phyloP scores from a whole-genome alignment of 2,888 invertebrate species.

The Gnatocerus cornutus region DNA sequence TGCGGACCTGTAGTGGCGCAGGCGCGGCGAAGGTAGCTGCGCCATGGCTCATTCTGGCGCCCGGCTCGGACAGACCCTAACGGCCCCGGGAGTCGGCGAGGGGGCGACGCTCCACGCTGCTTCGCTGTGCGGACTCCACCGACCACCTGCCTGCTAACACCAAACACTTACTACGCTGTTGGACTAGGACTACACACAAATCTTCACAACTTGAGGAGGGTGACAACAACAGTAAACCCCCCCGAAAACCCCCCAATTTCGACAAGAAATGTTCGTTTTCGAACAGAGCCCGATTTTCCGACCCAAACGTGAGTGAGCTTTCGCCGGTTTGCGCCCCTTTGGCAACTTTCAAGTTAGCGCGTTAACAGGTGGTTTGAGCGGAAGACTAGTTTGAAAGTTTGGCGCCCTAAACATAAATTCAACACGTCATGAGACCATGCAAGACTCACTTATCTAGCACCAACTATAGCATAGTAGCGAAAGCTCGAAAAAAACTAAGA shows the following conservation, averaged over 20 bases:
- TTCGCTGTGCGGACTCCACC: conserved; percentile 59
- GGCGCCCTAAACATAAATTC: conserved; percentile 41
- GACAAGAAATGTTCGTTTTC: no score
- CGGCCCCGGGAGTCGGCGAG: conserved; percentile 60
- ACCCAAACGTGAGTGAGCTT: no score
- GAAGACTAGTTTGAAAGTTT: conserved; percentile 47
- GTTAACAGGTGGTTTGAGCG: conserved; percentile 49
- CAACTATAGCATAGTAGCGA: conserved; percentile 61
- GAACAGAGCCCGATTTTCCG: no score
- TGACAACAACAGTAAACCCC: neutral
- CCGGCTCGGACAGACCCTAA: conserved; percentile 45
- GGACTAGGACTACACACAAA: conserved; percentile 39
- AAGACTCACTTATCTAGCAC: conserved; percentile 56
- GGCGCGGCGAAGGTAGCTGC: conserved; percentile 71
- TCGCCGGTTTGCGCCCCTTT: no score
- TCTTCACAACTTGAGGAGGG: neutral
- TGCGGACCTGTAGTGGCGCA: conserved; percentile 72
- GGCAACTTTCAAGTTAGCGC: no score
- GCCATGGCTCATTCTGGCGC: conserved; percentile 71
- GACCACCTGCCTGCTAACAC: conserved; percentile 62
- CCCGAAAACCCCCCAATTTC: no score
- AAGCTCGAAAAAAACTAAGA: conserved; percentile 52
- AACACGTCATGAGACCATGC: conserved; percentile 35
- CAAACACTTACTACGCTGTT: conserved; percentile 61
- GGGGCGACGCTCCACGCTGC: conserved; percentile 66